A percentile compares a stretch with the other conserved stretches of the same genome.
Evolutionary conservation across 2,888 invertebrate species (phyloP).

Genomic region (Dioctria linearis): DNA sequence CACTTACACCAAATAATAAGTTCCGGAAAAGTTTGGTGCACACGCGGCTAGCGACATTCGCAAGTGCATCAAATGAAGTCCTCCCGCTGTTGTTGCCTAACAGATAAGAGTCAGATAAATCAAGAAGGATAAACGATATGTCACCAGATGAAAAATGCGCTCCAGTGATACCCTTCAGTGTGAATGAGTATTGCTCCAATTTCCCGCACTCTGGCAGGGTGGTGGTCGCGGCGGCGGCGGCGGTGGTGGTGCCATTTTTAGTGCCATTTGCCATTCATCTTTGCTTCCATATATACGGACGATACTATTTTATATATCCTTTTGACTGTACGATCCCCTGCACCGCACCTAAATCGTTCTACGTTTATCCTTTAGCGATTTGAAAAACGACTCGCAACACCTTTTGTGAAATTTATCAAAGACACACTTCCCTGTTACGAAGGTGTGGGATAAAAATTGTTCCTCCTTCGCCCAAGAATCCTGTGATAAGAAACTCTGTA

Average conservation of each 20-base stretch:
- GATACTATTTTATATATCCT: constrained; percentile 40
- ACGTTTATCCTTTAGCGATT: constrained; percentile 47
- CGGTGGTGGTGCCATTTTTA: constrained; percentile 14
- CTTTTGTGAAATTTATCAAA: constrained; percentile 51
- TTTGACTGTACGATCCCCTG: constrained; percentile 20
- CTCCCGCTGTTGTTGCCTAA: constrained; percentile 33
- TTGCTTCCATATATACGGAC: constrained; percentile 23
- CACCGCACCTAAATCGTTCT: constrained; percentile 41
- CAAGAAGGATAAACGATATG: constrained; percentile 67
- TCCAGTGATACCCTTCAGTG: constrained; percentile 61
- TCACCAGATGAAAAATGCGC: constrained; percentile 61
- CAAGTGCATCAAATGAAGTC: constrained; percentile 43
- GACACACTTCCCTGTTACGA: constrained; percentile 27
- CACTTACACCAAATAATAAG: constrained; percentile 6
- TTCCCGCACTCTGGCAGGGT: not conserved
- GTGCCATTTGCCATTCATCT: constrained; percentile 44
- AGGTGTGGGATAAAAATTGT: constrained; percentile 13
- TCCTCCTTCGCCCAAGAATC: not conserved
- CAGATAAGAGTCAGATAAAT: constrained; percentile 63
- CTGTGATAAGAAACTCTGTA: constrained; percentile 12
- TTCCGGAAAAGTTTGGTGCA: not conserved
- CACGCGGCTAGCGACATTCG: not conserved
- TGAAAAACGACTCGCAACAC: constrained; percentile 51
- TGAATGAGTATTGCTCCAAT: constrained; percentile 44
- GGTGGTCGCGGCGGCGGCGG: not conserved